Conservation (phyloP, 2,888 invertebrate genomes). For the Lamellibrachia satsuma region DNA sequence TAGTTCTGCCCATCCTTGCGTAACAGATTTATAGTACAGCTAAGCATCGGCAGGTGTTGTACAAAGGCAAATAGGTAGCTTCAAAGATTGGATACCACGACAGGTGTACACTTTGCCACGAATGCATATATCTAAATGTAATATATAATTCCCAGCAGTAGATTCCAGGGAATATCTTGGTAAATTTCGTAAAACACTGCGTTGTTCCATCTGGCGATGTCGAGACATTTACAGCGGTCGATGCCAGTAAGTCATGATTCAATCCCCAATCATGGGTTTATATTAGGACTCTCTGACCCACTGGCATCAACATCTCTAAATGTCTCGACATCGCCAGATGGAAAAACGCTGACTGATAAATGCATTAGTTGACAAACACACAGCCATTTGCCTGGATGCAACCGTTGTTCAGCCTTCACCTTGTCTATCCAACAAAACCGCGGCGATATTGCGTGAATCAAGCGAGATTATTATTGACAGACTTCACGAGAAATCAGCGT, state of each 20-base stretch:
- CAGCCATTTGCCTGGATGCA: neutral
- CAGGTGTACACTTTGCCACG: no score
- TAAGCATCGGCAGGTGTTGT: neutral
- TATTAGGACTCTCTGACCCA: neutral
- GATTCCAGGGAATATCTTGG: neutral
- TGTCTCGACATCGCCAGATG: neutral
- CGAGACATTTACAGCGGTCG: no score
- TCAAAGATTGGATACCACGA: no score
- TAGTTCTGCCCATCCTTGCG: neutral
- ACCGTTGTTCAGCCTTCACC: neutral
- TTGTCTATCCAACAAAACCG: neutral
- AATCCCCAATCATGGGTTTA: neutral
- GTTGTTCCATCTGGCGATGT: no score
- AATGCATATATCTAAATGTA: no score
- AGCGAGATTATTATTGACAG: neutral
- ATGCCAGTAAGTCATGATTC: neutral
- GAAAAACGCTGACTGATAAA: neutral
- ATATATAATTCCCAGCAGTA: no score
- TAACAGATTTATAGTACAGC: neutral
- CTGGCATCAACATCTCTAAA: neutral
- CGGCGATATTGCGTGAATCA: neutral
- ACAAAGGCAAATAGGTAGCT: no score
- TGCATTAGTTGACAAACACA: neutral
- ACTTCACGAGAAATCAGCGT: conserved; percentile 17
- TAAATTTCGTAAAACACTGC: neutral